Conservation (phyloP, 2,888 invertebrate species). For the Eristalis tenax region DNA sequence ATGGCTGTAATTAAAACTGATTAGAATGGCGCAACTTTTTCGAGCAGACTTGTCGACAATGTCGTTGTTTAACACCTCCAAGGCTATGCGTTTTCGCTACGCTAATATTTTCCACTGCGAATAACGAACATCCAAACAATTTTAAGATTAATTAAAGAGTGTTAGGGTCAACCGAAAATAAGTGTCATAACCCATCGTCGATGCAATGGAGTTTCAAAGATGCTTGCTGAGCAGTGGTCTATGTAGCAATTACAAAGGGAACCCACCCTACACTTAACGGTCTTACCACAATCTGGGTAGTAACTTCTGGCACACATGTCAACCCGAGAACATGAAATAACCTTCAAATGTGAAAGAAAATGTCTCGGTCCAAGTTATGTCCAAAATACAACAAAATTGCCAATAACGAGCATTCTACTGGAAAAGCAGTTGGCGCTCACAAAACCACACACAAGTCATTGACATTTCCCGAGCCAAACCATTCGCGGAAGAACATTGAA, state of each 20-base stretch:
- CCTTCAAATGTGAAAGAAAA: background rate
- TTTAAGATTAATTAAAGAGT: background rate
- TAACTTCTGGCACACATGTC: background rate
- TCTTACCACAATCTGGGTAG: background rate
- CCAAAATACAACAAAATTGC: background rate
- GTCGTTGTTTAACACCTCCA: too few relatives aligned
- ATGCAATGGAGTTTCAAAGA: background rate
- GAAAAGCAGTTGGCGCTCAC: too few relatives aligned
- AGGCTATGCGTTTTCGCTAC: background rate
- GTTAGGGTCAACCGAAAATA: background rate
- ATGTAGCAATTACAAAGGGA: background rate
- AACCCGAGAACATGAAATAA: background rate
- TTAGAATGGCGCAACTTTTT: too few relatives aligned
- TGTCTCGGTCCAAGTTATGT: background rate
- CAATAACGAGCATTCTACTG: too few relatives aligned
- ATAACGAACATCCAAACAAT: background rate
- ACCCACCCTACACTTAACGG: background rate
- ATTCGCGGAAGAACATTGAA: too few relatives aligned
- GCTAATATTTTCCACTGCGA: background rate
- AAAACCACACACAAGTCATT: too few relatives aligned
- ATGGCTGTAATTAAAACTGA: too few relatives aligned
- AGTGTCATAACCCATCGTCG: background rate
- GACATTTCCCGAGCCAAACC: too few relatives aligned
- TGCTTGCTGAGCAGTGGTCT: background rate
- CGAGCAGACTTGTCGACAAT: too few relatives aligned